Conservation (phyloP, 2,797 vertebrate species). For the Trachurus trachurus region DNA sequence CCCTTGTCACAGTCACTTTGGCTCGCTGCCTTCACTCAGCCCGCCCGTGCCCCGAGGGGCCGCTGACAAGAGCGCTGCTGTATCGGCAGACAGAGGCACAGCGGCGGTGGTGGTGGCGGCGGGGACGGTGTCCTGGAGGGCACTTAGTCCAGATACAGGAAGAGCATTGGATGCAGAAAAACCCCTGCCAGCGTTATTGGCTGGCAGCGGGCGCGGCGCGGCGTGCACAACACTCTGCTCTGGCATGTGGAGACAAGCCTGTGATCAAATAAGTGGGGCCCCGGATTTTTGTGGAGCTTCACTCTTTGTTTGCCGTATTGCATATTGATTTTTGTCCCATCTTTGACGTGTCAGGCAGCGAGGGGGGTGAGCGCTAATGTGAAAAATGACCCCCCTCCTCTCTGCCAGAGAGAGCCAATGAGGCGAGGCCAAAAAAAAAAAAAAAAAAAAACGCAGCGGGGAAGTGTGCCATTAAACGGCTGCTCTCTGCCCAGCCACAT, state of each 20-base stretch:
- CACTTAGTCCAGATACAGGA: constrained; percentile 31
- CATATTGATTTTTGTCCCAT: constrained; percentile 77
- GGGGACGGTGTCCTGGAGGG: constrained; percentile 59
- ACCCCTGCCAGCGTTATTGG: constrained; percentile 24
- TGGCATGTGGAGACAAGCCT: constrained; percentile 60
- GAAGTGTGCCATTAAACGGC: constrained; percentile 48
- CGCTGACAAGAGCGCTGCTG: constrained; percentile 55
- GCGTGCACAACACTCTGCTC: constrained; percentile 10
- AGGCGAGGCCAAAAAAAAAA: constrained; percentile 43
- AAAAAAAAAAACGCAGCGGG: constrained; percentile 40
- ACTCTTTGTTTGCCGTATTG: constrained; percentile 72
- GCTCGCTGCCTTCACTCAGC: constrained; percentile 69
- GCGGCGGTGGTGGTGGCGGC: not conserved
- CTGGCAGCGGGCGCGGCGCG: not conserved
- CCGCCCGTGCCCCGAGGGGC: constrained; percentile 62
- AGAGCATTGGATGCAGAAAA: constrained; percentile 31
- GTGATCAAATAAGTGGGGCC: constrained; percentile 74
- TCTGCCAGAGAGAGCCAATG: constrained; percentile 51
- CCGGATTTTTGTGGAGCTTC: constrained; percentile 68
- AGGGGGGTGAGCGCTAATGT: constrained; percentile 70
- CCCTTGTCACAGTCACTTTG: constrained; percentile 72
- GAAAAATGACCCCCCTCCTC: constrained; percentile 72
- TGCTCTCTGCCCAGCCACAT: constrained; percentile 50
- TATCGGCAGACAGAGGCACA: constrained; percentile 37
- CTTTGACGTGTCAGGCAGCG: constrained; percentile 68